Conservation (phyloP, 2,113 vertebrate genomes). For the Callospermophilus lateralis region DNA sequence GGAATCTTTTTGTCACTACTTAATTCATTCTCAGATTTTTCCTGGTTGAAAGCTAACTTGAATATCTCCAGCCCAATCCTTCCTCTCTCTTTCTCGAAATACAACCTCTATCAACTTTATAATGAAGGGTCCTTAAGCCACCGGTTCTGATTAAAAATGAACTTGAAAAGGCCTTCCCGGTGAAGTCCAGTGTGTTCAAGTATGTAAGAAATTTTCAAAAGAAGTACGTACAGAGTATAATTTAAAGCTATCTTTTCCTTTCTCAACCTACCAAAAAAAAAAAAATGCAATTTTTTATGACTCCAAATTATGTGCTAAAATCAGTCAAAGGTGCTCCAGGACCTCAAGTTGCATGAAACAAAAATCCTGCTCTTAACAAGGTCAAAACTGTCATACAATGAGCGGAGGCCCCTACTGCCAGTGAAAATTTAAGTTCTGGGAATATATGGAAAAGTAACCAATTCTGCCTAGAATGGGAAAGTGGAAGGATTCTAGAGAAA, state of each 20-base stretch:
- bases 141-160: background rate
- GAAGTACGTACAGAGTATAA: background rate
- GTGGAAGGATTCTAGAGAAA: background rate
- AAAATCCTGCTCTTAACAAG: background rate
- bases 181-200: background rate
- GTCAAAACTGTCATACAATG: background rate
- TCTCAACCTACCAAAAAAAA: background rate
- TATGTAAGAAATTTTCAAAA: slow-evolving; percentile 11
- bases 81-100: background rate
- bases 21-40: slow-evolving; percentile 27
- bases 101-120: background rate
- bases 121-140: background rate
- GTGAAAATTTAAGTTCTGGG: background rate
- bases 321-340: background rate
- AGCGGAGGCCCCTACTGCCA: background rate
- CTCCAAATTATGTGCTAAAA: background rate
- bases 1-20: background rate
- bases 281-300: background rate
- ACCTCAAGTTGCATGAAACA: background rate
- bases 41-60: slow-evolving; percentile 20
- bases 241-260: slow-evolving; percentile 7
- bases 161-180: background rate
- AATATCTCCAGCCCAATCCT: background rate
- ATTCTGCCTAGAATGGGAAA: background rate
- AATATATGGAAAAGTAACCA: background rate